Conservation (phyloP, 1,140 invertebrate genomes). For the Drosophila melanica region DNA sequence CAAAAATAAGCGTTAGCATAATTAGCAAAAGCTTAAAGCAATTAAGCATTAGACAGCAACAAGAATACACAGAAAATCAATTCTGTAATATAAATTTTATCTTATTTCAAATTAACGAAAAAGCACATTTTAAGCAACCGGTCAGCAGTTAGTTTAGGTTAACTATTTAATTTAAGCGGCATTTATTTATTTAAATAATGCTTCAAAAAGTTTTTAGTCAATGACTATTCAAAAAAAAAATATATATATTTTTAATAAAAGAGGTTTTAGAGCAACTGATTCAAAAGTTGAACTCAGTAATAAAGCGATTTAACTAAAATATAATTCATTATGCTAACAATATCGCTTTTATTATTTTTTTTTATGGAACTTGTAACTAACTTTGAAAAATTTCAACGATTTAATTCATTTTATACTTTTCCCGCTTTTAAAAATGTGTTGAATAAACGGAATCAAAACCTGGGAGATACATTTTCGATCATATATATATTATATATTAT, state of each 20-base stretch:
- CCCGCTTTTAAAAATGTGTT: no score
- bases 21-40: neutral
- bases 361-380: no score
- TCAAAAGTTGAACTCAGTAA: neutral
- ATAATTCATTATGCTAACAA: no score
- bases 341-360: no score
- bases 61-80: constrained; percentile 1
- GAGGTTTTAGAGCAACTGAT: neutral
- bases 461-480: no score
- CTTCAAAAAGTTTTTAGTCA: neutral
- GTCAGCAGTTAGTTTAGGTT: neutral
- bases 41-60: neutral
- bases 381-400: no score
- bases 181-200: no score
- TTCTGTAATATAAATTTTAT: neutral
- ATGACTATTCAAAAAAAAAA: neutral
- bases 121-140: neutral
- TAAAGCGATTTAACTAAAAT: neutral
- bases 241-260: neutral
- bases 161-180: neutral
- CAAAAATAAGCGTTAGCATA: constrained; percentile 20
- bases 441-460: no score
- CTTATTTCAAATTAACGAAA: neutral
- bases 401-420: no score
- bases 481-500: no score